Evolutionary conservation across 1,140 invertebrate genomes (phyloP), one percentile per base, ranked within the genome.

Genomic region (Lasioglossum albipes): DNA sequence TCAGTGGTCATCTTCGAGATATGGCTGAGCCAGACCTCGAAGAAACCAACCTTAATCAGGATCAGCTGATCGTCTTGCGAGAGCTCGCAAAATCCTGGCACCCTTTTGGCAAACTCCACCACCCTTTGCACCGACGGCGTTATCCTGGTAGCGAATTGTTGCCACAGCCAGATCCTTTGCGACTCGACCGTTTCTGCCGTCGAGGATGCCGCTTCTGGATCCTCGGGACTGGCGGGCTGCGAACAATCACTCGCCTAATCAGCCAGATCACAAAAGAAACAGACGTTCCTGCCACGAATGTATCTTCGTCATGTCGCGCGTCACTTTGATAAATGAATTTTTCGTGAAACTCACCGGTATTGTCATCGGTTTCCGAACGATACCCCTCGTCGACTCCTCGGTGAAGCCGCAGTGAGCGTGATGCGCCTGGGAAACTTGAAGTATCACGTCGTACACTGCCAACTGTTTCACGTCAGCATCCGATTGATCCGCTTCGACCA

Each of bases 31-130:
- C 98, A 99, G 69, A 99, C 96, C 94, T 99, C 98, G 92, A 99
- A 98, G 94, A 99, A 99, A 54, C 98, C 98, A 87, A 97, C 95
- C 94, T 99, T 99, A 87, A 99, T 98, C 61, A 99, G 95, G 84
- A 98, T 98, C 72, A 99, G 94, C 93, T 99, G 98, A 93, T 98
- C 98, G 88, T 98, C 97, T 93, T 98, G 98, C 31, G 96, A 95
- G 71, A 99, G 94, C 70, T 96, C 95, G 88, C 95, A 95, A 93
- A 99, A 99, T 81, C 97, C 97, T 57, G 98, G 98, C 81, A 98
- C 96, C 88, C 97, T 94, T 93, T 99, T 99, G 31, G 97, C 97
- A 91, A 98, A 98, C 91, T 98, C 98, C 9, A 99, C 98, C 83
- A 98, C 96, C 91, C 97, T 96, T 88, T 98, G 97, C 18, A 99